A percentile compares a stretch with the other conserved stretches of the same genome.
Conservation (phyloP, 2,797 vertebrate species). For the Nothura maculosa region DNA sequence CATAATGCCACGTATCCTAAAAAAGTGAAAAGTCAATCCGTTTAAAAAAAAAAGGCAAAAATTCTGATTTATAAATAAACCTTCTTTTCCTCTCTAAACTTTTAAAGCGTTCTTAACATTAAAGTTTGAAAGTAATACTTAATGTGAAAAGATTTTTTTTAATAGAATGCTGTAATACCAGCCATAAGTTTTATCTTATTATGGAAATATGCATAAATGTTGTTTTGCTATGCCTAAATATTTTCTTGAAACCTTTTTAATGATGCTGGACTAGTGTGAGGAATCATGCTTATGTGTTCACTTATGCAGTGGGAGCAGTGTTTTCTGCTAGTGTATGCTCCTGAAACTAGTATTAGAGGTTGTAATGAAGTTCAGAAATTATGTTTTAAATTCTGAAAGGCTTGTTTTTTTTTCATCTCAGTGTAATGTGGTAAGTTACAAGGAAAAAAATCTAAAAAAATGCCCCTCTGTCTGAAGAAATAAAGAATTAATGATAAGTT, state of each 20-base stretch:
- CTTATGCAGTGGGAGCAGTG: conserved; percentile 9
- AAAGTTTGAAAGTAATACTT: conserved; percentile 48
- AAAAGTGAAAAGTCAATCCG: conserved; percentile 71
- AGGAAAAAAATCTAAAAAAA: conserved; percentile 27
- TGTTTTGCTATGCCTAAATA: conserved; percentile 49
- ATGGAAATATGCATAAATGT: conserved; percentile 36
- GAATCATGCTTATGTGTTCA: conserved; percentile 1
- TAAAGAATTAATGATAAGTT: conserved; percentile 84
- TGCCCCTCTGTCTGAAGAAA: conserved; percentile 43
- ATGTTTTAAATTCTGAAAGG: conserved; percentile 55
- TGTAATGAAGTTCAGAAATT: conserved; percentile 38
- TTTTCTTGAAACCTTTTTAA: conserved; percentile 4
- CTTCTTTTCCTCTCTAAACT: conserved; percentile 61
- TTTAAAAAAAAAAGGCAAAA: background rate
- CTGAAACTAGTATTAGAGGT: conserved; percentile 40
- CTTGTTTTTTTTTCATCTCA: conserved; percentile 59
- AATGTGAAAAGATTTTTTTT: background rate
- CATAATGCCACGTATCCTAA: background rate
- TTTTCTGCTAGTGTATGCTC: conserved; percentile 31
- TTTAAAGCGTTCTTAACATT: conserved; percentile 50
- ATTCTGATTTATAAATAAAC: conserved; percentile 22
- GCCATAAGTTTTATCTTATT: conserved; percentile 43
- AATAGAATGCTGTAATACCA: conserved; percentile 39
- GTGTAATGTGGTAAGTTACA: conserved; percentile 79
- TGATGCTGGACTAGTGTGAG: conserved; percentile 24